Conservation (phyloP, 1,140 invertebrate genomes). For the Drosophila willistoni region DNA sequence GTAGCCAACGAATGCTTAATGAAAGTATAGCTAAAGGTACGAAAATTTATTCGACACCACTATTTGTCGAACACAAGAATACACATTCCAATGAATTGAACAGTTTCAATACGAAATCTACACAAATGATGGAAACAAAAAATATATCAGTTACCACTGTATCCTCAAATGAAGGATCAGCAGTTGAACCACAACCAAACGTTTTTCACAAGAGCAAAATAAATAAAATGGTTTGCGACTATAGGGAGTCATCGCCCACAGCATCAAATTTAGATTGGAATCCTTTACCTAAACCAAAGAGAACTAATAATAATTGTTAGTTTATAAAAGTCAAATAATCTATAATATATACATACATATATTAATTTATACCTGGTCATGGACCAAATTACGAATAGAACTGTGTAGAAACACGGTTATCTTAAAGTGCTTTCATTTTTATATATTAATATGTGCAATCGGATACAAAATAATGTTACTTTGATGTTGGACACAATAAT, state of each 20-base stretch:
- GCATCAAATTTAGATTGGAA: constrained; percentile 82
- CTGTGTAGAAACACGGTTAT: background rate
- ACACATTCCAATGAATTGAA: constrained; percentile 34
- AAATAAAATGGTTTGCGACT: constrained; percentile 62
- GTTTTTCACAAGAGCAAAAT: constrained; percentile 70
- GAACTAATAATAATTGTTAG: constrained; percentile 56
- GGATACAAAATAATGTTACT: background rate
- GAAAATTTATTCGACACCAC: constrained; percentile 44
- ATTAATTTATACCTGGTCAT: background rate
- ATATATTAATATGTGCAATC: background rate
- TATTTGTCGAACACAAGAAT: constrained; percentile 39
- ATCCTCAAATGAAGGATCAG: constrained; percentile 21
- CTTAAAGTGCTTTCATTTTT: background rate
- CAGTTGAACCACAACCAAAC: constrained; percentile 16
- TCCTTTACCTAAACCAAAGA: constrained; percentile 79
- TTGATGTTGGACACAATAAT: too few relatives aligned
- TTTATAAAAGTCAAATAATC: background rate
- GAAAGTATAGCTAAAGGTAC: constrained; percentile 70
- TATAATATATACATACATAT: background rate
- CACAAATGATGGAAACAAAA: constrained; percentile 30
- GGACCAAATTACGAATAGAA: constrained; percentile 6
- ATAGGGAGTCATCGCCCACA: constrained; percentile 75
- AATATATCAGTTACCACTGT: constrained; percentile 27
- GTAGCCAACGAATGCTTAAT: constrained; percentile 75
- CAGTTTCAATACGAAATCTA: constrained; percentile 19